Percentiles rank a stretch among this genome's conserved stretches.
phyloP scores from a whole-genome alignment of 2,797 vertebrate species.

The Gymnoscopelus braueri region DNA sequence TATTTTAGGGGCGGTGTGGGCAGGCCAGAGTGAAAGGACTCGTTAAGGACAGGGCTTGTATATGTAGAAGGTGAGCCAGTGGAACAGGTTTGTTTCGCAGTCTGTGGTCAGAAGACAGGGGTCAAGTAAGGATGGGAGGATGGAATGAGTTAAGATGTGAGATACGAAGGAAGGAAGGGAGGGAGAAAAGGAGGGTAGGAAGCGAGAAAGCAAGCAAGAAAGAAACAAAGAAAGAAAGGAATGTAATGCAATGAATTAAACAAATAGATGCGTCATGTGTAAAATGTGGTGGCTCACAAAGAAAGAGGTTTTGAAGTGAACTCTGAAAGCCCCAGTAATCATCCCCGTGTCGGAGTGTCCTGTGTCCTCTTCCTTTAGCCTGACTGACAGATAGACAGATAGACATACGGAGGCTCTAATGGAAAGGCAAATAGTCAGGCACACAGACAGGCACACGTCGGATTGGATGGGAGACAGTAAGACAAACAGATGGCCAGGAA shows the following conservation, averaged over 20 bases:
- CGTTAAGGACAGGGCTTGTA: conserved; percentile 49
- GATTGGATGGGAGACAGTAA: neutral
- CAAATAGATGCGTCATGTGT: neutral
- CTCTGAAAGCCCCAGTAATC: neutral
- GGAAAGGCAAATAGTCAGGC: neutral
- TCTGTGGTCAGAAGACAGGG: neutral
- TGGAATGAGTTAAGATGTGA: no score
- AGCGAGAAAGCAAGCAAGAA: neutral
- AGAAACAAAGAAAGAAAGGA: conserved; percentile 23
- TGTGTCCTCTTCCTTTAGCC: no score
- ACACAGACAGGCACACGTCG: neutral
- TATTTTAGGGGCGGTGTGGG: conserved; percentile 64
- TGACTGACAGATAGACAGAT: neutral
- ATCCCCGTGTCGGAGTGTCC: neutral
- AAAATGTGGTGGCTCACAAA: neutral
- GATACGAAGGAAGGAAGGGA: neutral
- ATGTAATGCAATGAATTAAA: no score
- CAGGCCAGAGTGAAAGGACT: conserved; percentile 48
- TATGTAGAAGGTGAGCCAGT: conserved; percentile 31
- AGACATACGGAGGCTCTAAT: neutral
- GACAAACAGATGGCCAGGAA: neutral
- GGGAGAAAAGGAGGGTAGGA: neutral
- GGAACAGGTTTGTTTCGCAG: neutral
- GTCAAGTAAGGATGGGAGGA: no score
- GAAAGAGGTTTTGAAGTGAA: no score